Evolutionary conservation across 2,888 invertebrate species (phyloP), one percentile per base, ranked within the genome.

Genomic region (Drosophila fulvimacula): DNA sequence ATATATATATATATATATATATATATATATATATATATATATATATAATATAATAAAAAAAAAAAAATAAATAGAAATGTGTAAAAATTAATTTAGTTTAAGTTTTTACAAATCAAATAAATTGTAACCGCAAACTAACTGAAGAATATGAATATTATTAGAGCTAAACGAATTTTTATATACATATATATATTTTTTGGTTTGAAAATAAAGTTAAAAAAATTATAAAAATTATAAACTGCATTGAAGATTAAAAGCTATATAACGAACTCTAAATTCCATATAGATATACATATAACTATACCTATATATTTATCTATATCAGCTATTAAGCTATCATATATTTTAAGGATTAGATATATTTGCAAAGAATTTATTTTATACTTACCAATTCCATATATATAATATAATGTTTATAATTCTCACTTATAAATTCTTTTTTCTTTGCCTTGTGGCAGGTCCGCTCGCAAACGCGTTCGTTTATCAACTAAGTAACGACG

Each of bases 401-500:
- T 17, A 46, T 46, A n/a, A 39, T 17, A 17, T 27, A 27, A 46
- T 39, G 6, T 39, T 10, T 42, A 11, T 60, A 44, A 17, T 9
- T n/a, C 15, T 42, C 46, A 32, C 46, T 63, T 56, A 42, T 9
- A 51, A 44, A 21, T 53, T 48, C 32, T 21, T 11, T 46, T 51
- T 52, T 34, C 9, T 36, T 36, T 49, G 36, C 61, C 77, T 69
- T 79, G 57, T 61, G 61, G 57, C 70, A 76, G 69, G 63, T 85
- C 85, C 80, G 69, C 67, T 76, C 56, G 24, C 66, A 49, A 63
- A 53, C 68, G 61, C 79, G 82, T 65, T 75, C 76, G 68, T 63
- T 70, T 75, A 67, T 79, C 82, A 84, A 81, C 81, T 81, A 84
- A 81, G 76, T 61, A 46, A 15, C 62, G 46, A 78, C 59, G 57